Conservation (phyloP, 1,140 invertebrate species). For the Drosophila ficusphila region DNA sequence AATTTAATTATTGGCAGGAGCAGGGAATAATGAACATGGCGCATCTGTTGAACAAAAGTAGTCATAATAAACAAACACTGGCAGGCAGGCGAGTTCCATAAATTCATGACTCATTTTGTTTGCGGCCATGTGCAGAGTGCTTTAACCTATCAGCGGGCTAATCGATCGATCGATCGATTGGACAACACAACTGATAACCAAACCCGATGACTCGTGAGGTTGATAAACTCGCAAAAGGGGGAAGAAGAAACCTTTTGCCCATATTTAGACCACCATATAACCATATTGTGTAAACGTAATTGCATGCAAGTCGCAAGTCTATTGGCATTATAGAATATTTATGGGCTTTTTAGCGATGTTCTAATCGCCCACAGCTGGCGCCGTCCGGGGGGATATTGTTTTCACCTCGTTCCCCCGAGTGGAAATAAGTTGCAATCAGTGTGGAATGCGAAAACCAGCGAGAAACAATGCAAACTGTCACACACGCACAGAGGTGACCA, state of each 20-base stretch:
- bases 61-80: slow-evolving; percentile 44
- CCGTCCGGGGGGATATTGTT: background rate
- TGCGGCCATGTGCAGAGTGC: slow-evolving; percentile 35
- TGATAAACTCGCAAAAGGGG: slow-evolving; percentile 64
- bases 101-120: slow-evolving; percentile 35
- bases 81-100: slow-evolving; percentile 3
- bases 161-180: slow-evolving; percentile 80
- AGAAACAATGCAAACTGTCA: slow-evolving; percentile 34
- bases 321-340: slow-evolving; percentile 75
- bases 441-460: slow-evolving; percentile 32
- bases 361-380: slow-evolving; percentile 36
- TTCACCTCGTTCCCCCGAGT: slow-evolving; percentile 1
- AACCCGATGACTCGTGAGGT: slow-evolving; percentile 52
- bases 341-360: slow-evolving; percentile 59
- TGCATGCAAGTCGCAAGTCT: slow-evolving; percentile 66
- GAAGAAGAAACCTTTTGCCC: background rate
- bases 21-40: slow-evolving; percentile 16
- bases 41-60: slow-evolving; percentile 38
- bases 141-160: slow-evolving; percentile 68
- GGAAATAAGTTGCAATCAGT: slow-evolving; percentile 43
- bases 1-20: slow-evolving; percentile 66
- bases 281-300: slow-evolving; percentile 69
- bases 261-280: background rate
- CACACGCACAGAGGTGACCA: slow-evolving; percentile 37
- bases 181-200: slow-evolving; percentile 57